A percentile compares a stretch with the other conserved stretches of the same genome.
Evolutionary conservation across 2,888 invertebrate genomes (phyloP).

Genomic region (Rhingia rostrata): DNA sequence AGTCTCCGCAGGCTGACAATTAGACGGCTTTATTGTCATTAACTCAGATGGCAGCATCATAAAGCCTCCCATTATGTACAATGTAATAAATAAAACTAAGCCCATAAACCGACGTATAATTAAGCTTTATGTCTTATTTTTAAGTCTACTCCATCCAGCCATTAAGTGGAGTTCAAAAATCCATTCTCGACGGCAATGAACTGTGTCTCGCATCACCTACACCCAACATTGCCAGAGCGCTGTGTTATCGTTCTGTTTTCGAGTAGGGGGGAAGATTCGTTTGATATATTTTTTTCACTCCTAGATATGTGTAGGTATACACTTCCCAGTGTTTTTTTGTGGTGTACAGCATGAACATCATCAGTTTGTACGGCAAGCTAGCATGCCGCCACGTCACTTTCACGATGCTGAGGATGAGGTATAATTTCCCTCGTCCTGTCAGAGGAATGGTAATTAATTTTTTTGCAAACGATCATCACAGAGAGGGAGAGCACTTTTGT

Average conservation of each 20-base stretch:
- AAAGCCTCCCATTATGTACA: slow-evolving; percentile 37
- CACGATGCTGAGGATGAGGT: slow-evolving; percentile 32
- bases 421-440: slow-evolving; percentile 33
- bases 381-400: slow-evolving; percentile 49
- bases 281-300: slow-evolving; percentile 28
- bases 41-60: slow-evolving; percentile 30
- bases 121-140: slow-evolving; percentile 50
- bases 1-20: slow-evolving; percentile 6
- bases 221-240: neutral
- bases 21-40: slow-evolving; percentile 28
- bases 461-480: slow-evolving; percentile 66
- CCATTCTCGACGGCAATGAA: slow-evolving; percentile 54
- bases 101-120: slow-evolving; percentile 54
- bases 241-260: slow-evolving; percentile 24
- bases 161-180: slow-evolving; percentile 58
- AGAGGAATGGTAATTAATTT: slow-evolving; percentile 71
- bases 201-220: slow-evolving; percentile 28
- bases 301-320: no score
- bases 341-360: slow-evolving; percentile 10
- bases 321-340: slow-evolving; percentile 13
- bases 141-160: slow-evolving; percentile 6
- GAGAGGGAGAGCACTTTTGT: slow-evolving; percentile 50
- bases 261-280: slow-evolving; percentile 39
- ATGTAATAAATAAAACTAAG: slow-evolving; percentile 52
- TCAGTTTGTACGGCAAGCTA: slow-evolving; percentile 36